Evolutionary conservation across 1,140 invertebrate genomes (phyloP).

Genomic region (Caenorhabditis inopinata): DNA sequence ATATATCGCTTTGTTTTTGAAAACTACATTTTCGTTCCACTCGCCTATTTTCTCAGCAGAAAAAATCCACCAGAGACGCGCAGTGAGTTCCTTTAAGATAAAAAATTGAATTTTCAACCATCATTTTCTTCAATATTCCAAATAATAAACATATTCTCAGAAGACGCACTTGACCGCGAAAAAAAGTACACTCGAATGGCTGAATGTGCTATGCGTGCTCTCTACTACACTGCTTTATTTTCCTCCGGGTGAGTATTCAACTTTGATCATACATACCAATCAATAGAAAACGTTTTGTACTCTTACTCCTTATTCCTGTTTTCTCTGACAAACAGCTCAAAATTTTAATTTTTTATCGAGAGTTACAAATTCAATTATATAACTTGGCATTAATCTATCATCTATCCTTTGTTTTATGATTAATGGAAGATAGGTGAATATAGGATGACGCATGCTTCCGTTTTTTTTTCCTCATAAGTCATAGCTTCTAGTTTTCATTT

Average conservation of each 20-base stretch:
- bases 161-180: slow-evolving; percentile 46
- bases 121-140: not conserved
- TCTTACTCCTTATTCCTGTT: too few relatives aligned
- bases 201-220: slow-evolving; percentile 63
- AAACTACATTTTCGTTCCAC: slow-evolving; percentile 60
- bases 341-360: too few relatives aligned
- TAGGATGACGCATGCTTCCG: too few relatives aligned
- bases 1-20: slow-evolving; percentile 60
- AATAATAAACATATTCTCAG: not conserved
- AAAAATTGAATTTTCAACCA: slow-evolving; percentile 39
- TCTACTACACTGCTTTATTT: slow-evolving; percentile 56
- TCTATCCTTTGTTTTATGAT: too few relatives aligned
- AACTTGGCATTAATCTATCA: too few relatives aligned
- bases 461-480: too few relatives aligned
- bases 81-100: slow-evolving; percentile 16
- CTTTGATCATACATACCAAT: not conserved
- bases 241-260: slow-evolving; percentile 41
- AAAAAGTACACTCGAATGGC: slow-evolving; percentile 63
- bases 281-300: not conserved
- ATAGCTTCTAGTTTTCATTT: too few relatives aligned
- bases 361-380: too few relatives aligned
- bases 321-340: too few relatives aligned
- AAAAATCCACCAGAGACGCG: slow-evolving; percentile 42
- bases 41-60: slow-evolving; percentile 59
- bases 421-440: too few relatives aligned